phyloP scores from a whole-genome alignment of 2,797 vertebrate genomes.

The Uromys caudimaculatus region DNA sequence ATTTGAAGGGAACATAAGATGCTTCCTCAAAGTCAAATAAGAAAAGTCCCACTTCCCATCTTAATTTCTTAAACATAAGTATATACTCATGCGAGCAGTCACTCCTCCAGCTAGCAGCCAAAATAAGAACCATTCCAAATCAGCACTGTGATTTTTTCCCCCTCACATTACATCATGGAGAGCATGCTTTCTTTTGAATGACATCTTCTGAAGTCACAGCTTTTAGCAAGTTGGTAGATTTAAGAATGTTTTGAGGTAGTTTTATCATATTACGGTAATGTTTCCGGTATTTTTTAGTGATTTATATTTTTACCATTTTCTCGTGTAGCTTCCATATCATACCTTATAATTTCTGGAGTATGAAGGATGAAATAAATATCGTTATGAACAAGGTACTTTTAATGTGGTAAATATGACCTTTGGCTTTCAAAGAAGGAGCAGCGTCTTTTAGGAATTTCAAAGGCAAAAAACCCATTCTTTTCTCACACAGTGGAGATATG shows the following conservation, averaged over 20 bases:
- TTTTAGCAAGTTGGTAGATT: not conserved
- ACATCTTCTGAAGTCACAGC: conserved; percentile 49
- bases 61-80: conserved; percentile 47
- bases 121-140: conserved; percentile 13
- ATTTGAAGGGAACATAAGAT: conserved; percentile 19
- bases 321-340: conserved; percentile 1
- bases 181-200: not conserved
- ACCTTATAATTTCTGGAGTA: conserved; percentile 2
- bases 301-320: conserved; percentile 13
- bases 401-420: not conserved
- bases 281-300: not conserved
- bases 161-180: not conserved
- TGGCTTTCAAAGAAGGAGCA: not conserved
- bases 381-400: not conserved
- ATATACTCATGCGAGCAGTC: not conserved
- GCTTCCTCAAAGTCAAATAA: not conserved
- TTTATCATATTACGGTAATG: not conserved
- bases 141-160: not conserved
- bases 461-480: not conserved
- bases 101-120: not conserved
- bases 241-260: not conserved
- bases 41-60: not conserved
- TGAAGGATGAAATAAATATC: not conserved
- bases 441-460: not conserved
- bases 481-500: not conserved